Base-by-base conservation (phyloP, 2,113 vertebrate species). In the Pterophyllum scalare region DNA sequence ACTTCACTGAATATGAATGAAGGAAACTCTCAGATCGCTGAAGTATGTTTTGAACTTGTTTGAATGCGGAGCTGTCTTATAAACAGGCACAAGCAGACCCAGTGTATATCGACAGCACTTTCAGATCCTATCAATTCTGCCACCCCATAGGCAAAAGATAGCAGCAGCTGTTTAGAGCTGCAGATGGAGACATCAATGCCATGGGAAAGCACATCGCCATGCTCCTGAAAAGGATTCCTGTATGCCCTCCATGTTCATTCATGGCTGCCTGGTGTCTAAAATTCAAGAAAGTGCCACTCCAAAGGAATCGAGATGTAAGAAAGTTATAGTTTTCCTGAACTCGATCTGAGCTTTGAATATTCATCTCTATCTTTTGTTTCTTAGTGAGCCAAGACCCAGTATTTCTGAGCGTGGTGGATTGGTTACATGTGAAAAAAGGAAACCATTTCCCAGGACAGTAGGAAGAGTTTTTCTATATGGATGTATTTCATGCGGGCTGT, bases 1-100 rank as follows among this genome's bases (percentile, higher is more conserved):
- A 64, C 80, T 79, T n/a, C 46, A 46, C 84, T 59, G 58, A 22
- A 31, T 61, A 38, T 54, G 31, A 83, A 64, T 46, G 15, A 43
- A 49, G 19, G 72, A 8, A 22, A 59, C 40, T 72, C 56, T 77
- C 81, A 15, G 31, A 59, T 84, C 11, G 19, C 54, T 24, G 43
- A 58, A n/a, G 43, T 72, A 57, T 31, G 62, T 15, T 35, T 65
- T 77, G 9, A 20, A 22, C 22, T 46, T 70, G 40, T 77, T 64
- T 74, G 58, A 65, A 58, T 67, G 7, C 67, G 35, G 22, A 75
- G 54, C 17, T 7, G 54, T 59, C 79, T 84, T 7, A 70, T 80
- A 20, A 62, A 78, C 28, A 58, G 70, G 38, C 58, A 12, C 59
- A n/a, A 60, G 2, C 26, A 67, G 14, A 58, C 19, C 2, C 1